A percentile compares a stretch with the other conserved stretches of the same genome.
phyloP scores from a whole-genome alignment of 2,888 invertebrate species.

The Aleiodes alternator region DNA sequence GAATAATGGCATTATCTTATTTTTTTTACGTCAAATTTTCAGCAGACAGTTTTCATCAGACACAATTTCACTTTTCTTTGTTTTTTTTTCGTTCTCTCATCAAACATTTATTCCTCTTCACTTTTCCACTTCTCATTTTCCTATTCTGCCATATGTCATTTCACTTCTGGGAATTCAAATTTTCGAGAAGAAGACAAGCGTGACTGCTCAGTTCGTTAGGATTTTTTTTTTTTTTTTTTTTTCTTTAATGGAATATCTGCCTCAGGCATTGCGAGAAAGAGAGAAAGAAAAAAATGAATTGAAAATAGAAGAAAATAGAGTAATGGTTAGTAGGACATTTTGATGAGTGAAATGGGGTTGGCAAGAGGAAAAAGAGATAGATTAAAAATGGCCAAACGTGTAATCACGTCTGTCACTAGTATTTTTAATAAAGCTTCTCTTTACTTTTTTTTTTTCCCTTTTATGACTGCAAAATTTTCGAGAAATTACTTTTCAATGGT shows the following conservation, averaged over 20 bases:
- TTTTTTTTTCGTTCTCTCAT: not conserved
- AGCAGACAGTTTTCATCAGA: constrained; percentile 7
- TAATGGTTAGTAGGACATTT: constrained; percentile 2
- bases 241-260: constrained; percentile 6
- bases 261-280: not conserved
- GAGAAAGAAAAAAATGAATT: constrained; percentile 19
- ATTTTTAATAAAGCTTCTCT: too few species aligned
- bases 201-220: constrained; percentile 38
- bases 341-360: constrained; percentile 31
- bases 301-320: constrained; percentile 33
- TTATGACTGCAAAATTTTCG: not conserved
- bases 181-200: constrained; percentile 3
- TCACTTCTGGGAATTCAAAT: constrained; percentile 21
- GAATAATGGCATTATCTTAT: not conserved
- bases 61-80: not conserved
- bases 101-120: not conserved
- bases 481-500: not conserved
- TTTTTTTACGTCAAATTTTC: not conserved
- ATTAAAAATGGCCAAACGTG: constrained; percentile 28
- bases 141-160: constrained; percentile 33
- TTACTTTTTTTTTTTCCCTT: too few species aligned
- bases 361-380: constrained; percentile 7
- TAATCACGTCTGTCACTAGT: constrained; percentile 22
- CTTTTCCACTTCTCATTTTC: not conserved
- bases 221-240: constrained; percentile 27